A percentile compares a stretch with the other conserved stretches of the same genome.
These are phyloP conservation scores for Cisticola juncidis DNA, from an alignment of 2,113 vertebrate genomes.

Conservation along the genomic window DNA sequence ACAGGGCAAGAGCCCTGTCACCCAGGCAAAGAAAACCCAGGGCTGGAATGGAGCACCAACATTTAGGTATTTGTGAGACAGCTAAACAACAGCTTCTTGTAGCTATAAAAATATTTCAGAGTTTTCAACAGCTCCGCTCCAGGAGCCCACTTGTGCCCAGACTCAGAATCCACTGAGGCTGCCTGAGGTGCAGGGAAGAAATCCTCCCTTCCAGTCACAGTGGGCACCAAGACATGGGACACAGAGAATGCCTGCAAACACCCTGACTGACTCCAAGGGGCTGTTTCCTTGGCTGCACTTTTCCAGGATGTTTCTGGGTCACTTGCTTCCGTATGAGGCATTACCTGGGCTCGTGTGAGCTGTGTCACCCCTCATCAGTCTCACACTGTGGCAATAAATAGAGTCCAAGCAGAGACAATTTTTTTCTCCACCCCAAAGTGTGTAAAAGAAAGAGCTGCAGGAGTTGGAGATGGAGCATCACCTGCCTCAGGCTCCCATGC, in stretches of 20 bases:
- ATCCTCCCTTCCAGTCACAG: not conserved
- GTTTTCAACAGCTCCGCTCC: not conserved
- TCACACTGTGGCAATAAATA: conserved; percentile 44
- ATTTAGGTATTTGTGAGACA: not conserved
- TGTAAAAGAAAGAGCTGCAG: not conserved
- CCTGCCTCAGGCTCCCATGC: not conserved
- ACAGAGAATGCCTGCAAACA: not conserved
- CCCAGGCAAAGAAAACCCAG: not conserved
- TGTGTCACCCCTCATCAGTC: conserved; percentile 59
- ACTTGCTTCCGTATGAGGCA: conserved; percentile 51
- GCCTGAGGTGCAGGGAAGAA: not conserved
- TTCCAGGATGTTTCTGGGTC: conserved; percentile 63
- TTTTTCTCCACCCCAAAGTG: not conserved
- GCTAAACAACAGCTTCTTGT: not conserved
- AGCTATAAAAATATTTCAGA: not conserved
- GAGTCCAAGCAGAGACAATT: not conserved
- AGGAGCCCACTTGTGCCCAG: not conserved
- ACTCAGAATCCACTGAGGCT: rapidly evolving
- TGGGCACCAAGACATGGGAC: not conserved
- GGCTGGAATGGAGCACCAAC: not conserved
- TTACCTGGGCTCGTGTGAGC: conserved; percentile 60
- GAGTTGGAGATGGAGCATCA: not conserved
- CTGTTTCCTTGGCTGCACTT: conserved; percentile 41
- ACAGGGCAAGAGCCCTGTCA: not conserved
- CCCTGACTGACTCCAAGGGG: not conserved